A percentile compares a stretch with the other conserved stretches of the same genome.
Conservation (phyloP, 2,797 vertebrate species). For the Aselliscus stoliczkanus region DNA sequence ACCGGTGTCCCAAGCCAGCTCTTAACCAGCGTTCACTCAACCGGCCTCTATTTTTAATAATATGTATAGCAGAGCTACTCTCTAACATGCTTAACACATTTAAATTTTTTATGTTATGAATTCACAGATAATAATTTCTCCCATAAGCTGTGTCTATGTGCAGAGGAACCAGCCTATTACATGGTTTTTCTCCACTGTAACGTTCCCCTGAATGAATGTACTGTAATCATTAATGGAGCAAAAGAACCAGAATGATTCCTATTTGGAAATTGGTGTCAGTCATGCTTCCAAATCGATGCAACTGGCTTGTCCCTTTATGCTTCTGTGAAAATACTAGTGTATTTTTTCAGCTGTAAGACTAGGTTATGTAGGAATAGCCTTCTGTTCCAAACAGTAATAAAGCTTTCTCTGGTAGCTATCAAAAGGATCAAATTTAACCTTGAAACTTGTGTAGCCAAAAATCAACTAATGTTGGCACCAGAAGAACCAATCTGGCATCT, state of each 20-base stretch:
- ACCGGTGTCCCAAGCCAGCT: no score
- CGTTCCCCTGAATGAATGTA: neutral
- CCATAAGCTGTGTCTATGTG: neutral
- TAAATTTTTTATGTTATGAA: constrained; percentile 39
- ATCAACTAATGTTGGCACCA: neutral
- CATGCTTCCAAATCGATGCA: neutral
- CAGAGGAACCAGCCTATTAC: neutral
- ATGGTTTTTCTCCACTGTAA: neutral
- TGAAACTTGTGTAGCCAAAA: neutral
- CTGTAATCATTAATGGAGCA: neutral
- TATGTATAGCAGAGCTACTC: neutral
- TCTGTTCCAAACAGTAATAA: neutral
- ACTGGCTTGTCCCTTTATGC: neutral
- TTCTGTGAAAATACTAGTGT: neutral
- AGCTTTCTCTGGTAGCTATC: neutral
- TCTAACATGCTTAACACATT: neutral
- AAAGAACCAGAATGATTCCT: neutral
- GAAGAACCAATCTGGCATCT: neutral
- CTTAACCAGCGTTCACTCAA: no score
- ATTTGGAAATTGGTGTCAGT: neutral
- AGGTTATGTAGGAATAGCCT: neutral
- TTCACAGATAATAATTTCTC: neutral
- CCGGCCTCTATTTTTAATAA: neutral
- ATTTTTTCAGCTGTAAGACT: neutral
- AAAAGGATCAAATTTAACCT: neutral